These are phyloP conservation scores for Leptinotarsa tumamoca DNA, from an alignment of 2,888 invertebrate species.

Conservation along the genomic window DNA sequence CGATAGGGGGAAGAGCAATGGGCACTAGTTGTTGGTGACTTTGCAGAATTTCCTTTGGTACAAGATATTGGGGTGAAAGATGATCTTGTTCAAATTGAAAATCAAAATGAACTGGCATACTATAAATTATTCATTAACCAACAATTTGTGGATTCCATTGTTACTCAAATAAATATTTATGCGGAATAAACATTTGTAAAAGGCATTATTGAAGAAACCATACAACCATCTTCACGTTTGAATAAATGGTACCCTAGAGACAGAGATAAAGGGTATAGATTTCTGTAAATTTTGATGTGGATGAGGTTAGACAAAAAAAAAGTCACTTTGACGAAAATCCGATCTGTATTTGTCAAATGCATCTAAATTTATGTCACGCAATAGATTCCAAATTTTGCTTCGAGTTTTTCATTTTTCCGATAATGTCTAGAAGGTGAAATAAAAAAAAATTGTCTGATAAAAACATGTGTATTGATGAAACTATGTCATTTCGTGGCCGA, in stretches of 20 bases:
- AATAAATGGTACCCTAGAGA: slow-evolving; percentile 19
- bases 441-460: slow-evolving; percentile 11
- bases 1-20: no score
- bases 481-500: slow-evolving; percentile 37
- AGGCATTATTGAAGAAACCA: no score
- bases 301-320: slow-evolving; percentile 35
- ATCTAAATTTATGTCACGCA: slow-evolving; percentile 28
- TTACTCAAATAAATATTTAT: no score
- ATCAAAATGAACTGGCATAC: no score
- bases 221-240: not conserved
- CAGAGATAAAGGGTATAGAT: slow-evolving; percentile 20
- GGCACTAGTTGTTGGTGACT: no score
- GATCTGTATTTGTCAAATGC: slow-evolving; percentile 26
- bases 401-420: slow-evolving; percentile 32
- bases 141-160: no score
- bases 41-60: no score
- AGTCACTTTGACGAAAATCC: slow-evolving; percentile 2
- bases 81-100: no score
- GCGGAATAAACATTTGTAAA: no score
- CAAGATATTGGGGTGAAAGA: no score
- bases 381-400: slow-evolving; percentile 35
- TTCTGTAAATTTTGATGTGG: slow-evolving; percentile 35
- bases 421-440: slow-evolving; percentile 25
- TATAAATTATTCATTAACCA: no score
- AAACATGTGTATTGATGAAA: slow-evolving; percentile 27